phyloP scores from a whole-genome alignment of 2,113 vertebrate species.

The Onychostruthus taczanowskii region DNA sequence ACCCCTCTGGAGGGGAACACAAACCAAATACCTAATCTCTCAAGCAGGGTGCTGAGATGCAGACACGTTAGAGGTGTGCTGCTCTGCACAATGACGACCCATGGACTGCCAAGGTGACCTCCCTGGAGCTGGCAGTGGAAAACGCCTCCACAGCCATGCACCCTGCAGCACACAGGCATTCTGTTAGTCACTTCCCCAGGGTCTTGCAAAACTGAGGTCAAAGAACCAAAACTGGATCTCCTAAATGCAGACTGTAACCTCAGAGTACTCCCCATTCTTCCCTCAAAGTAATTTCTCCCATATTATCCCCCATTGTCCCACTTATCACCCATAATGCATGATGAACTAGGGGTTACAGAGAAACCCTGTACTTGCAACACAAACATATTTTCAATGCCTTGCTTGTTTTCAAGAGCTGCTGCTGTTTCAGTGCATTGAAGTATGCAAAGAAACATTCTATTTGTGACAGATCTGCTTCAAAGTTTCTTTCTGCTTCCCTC shows the following conservation, averaged over 20 bases:
- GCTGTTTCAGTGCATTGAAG: background rate
- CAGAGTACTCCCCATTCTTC: background rate
- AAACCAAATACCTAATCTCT: background rate
- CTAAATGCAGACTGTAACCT: background rate
- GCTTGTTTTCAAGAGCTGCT: constrained; percentile 35
- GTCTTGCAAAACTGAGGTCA: background rate
- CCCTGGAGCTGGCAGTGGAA: background rate
- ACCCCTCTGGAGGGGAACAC: background rate
- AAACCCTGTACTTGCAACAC: background rate
- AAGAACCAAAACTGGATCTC: background rate
- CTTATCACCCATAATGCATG: background rate
- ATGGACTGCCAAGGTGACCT: background rate
- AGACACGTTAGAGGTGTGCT: background rate
- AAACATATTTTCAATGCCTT: background rate
- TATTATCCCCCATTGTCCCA: background rate
- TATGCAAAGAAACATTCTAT: background rate
- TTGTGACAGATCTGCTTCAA: constrained; percentile 35
- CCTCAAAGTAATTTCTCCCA: background rate
- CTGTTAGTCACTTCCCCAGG: background rate
- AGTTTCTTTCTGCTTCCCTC: constrained; percentile 26
- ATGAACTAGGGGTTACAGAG: background rate
- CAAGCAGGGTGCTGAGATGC: background rate
- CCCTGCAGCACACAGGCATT: background rate
- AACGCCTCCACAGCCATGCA: rapidly evolving
- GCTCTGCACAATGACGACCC: rapidly evolving